These are phyloP conservation scores for Mellilla xanthometata DNA, from an alignment of 2,888 invertebrate species.

Conservation along the genomic window DNA sequence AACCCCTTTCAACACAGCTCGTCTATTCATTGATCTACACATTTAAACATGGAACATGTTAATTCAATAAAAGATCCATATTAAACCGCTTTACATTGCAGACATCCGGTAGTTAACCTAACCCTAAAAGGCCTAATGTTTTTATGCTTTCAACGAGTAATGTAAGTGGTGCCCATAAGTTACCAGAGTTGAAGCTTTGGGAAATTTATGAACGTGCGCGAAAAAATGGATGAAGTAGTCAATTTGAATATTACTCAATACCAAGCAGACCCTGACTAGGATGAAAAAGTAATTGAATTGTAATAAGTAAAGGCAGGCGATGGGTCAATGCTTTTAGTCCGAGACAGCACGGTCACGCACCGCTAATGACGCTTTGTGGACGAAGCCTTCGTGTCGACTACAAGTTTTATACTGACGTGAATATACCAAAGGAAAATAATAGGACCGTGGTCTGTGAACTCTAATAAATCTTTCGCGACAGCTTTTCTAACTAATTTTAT, in stretches of 20 bases:
- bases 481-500: neutral
- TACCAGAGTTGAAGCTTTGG: constrained; percentile 28
- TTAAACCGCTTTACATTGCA: constrained; percentile 44
- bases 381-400: constrained; percentile 35
- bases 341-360: constrained; percentile 47
- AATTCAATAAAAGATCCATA: constrained; percentile 38
- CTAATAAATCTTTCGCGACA: constrained; percentile 9
- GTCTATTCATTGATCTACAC: constrained; percentile 38
- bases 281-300: constrained; percentile 35
- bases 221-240: constrained; percentile 20
- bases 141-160: constrained; percentile 39
- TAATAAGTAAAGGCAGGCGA: constrained; percentile 25
- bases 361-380: constrained; percentile 46
- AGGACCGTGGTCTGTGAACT: constrained; percentile 13
- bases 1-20: constrained; percentile 36
- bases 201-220: constrained; percentile 26
- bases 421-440: constrained; percentile 13
- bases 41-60: constrained; percentile 44
- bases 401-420: constrained; percentile 24
- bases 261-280: constrained; percentile 8
- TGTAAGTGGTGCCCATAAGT: constrained; percentile 30
- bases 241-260: constrained; percentile 25
- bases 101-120: constrained; percentile 49
- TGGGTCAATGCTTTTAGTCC: constrained; percentile 48
- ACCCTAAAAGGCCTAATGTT: constrained; percentile 37